phyloP scores from a whole-genome alignment of 2,888 invertebrate genomes.

The Drosophila borealis region DNA sequence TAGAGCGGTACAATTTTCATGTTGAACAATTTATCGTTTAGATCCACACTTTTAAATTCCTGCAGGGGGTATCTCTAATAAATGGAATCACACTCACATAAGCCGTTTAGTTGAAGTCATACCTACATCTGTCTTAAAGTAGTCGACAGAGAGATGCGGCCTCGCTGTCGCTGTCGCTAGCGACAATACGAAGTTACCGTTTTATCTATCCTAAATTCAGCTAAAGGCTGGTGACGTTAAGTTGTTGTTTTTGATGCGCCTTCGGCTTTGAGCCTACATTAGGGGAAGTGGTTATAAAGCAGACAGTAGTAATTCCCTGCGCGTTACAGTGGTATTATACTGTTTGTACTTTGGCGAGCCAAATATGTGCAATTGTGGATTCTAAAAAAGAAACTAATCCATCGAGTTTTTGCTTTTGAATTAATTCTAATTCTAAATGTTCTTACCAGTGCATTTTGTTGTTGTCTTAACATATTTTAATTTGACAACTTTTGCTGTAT shows the following conservation, averaged over 20 bases:
- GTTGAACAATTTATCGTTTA: background rate
- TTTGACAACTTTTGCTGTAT: too few species aligned
- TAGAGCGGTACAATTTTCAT: background rate
- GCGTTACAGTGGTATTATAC: constrained; percentile 11
- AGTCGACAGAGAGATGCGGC: constrained; percentile 1
- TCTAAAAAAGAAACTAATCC: too few species aligned
- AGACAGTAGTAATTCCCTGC: constrained; percentile 8
- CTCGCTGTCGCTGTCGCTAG: constrained; percentile 1
- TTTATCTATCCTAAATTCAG: constrained; percentile 31
- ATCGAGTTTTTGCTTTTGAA: too few species aligned
- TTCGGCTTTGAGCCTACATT: constrained; percentile 46
- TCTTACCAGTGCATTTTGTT: too few species aligned
- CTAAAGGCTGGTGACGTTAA: constrained; percentile 22
- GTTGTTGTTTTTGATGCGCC: constrained; percentile 37
- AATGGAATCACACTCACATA: constrained; percentile 13
- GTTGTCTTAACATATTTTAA: too few species aligned
- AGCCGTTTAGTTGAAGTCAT: constrained; percentile 18
- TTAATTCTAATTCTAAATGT: too few species aligned
- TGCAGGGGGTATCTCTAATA: constrained; percentile 10
- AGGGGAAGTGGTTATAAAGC: constrained; percentile 29
- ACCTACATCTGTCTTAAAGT: constrained; percentile 8
- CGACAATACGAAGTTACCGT: constrained; percentile 21
- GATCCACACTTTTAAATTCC: background rate
- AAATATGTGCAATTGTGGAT: background rate
- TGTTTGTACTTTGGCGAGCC: background rate